Conservation (phyloP, 1,140 invertebrate species). For the Aricia agestis region DNA sequence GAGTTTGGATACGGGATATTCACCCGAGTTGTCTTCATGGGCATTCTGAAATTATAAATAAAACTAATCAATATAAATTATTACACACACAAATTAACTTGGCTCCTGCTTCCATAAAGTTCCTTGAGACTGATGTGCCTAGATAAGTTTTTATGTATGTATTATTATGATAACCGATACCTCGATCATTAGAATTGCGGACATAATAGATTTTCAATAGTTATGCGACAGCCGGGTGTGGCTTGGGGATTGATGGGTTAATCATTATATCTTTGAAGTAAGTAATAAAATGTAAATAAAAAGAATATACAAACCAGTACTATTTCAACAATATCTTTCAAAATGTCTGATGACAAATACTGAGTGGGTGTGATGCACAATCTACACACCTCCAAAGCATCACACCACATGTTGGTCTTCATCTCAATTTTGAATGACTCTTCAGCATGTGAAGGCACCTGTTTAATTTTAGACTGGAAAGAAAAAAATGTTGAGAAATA, state of each 20-base stretch:
- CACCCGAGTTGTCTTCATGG: constrained; percentile 46
- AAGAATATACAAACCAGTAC: constrained; percentile 51
- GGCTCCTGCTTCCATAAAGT: too few species aligned
- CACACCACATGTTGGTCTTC: constrained; percentile 53
- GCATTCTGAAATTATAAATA: constrained; percentile 58
- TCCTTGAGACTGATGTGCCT: too few species aligned
- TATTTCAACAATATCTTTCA: constrained; percentile 60
- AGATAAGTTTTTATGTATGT: too few species aligned
- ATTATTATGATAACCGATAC: too few species aligned
- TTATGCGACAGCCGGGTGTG: too few species aligned
- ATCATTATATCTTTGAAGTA: too few species aligned
- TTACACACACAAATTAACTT: too few species aligned
- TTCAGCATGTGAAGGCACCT: constrained; percentile 42
- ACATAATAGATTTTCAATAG: too few species aligned
- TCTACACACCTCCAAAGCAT: constrained; percentile 57
- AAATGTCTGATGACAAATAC: constrained; percentile 50
- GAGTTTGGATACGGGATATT: constrained; percentile 38
- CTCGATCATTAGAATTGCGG: too few species aligned
- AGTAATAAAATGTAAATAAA: too few species aligned
- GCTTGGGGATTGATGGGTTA: too few species aligned
- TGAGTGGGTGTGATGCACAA: constrained; percentile 46
- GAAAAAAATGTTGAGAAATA: background rate
- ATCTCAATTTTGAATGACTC: constrained; percentile 56
- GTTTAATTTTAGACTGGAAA: constrained; percentile 34
- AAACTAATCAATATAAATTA: too few species aligned